phyloP scores from a whole-genome alignment of 2,113 vertebrate species.

The Alethe castanea region DNA sequence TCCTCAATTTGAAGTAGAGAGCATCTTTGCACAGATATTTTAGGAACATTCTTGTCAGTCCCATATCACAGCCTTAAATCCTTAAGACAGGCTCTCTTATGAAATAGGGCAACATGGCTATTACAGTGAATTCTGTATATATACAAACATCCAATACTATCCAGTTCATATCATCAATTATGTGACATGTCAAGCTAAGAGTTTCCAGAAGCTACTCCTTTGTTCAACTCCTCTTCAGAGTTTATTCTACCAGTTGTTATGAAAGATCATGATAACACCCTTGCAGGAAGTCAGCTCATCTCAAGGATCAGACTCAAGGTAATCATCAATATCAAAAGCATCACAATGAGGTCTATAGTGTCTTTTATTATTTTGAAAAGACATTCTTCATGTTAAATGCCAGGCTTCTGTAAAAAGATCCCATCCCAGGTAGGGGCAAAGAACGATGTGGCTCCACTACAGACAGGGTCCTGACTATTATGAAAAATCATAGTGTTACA shows the following conservation, averaged over 20 bases:
- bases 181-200: not conserved
- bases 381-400: not conserved
- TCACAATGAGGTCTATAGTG: not conserved
- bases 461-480: not conserved
- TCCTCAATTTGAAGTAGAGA: not conserved
- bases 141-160: not conserved
- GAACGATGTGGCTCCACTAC: not conserved
- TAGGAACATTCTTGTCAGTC: not conserved
- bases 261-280: not conserved
- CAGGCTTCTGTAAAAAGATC: not conserved
- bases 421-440: not conserved
- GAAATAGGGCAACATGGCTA: not conserved
- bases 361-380: not conserved
- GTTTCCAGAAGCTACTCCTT: not conserved
- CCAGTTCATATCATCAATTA: not conserved
- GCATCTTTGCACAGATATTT: not conserved
- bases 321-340: not conserved
- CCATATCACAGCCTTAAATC: not conserved
- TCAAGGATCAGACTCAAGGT: not conserved
- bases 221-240: not conserved
- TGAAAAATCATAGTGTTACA: not conserved
- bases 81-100: not conserved
- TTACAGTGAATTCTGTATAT: not conserved
- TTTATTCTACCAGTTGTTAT: not conserved
- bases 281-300: not conserved